Base-by-base conservation (phyloP, 2,797 vertebrate genomes). In the Gymnodraco acuticeps region DNA sequence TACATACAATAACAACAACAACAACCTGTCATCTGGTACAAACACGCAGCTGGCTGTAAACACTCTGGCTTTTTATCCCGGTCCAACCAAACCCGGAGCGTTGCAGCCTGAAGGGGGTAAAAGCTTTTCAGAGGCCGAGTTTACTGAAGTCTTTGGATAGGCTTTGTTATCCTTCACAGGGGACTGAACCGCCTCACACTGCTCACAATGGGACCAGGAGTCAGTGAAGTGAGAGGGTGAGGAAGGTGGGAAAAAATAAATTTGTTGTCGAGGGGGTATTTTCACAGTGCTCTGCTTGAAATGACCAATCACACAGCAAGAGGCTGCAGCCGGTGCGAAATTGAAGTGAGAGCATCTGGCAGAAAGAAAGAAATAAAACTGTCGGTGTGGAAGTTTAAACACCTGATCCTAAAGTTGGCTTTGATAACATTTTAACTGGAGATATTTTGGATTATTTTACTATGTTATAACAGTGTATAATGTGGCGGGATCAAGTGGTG, bases 101-200 rank as follows among this genome's bases (percentile, higher is more conserved):
- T 54, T 73, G 23, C 19, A 33, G 45, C 51, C 60, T 5, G 51
- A 54, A 67, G 19, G 46, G 64, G 42, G n/a, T 43, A 53, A 70
- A 77, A 72, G 41, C 11, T 74, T 81, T 64, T 81, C 56, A 43
- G 27, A 64, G 48, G 69, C 60, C 11, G 51, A 43, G 47, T 69
- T 75, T 59, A 70, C 52, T 55, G 23, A 67, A 72, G 77, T 66
- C 45, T 27, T 7, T 3, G 53, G 82, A 84, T 64, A 38, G 61
- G 64, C 68, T 89, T 84, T 84, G 81, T 87, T 84, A 87, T 81
- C 62, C 64, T 61, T 82, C 79, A 75, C 73, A 23, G 53, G 67
- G 72, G 77, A 83, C 47, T 38, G 58, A 70, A 56, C 64, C 31
- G 66, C 68, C 46, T 85, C 73, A 53, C 38, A 41, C 52, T 43